Conservation (phyloP, 2,113 vertebrate genomes). For the Elaphurus davidianus region DNA sequence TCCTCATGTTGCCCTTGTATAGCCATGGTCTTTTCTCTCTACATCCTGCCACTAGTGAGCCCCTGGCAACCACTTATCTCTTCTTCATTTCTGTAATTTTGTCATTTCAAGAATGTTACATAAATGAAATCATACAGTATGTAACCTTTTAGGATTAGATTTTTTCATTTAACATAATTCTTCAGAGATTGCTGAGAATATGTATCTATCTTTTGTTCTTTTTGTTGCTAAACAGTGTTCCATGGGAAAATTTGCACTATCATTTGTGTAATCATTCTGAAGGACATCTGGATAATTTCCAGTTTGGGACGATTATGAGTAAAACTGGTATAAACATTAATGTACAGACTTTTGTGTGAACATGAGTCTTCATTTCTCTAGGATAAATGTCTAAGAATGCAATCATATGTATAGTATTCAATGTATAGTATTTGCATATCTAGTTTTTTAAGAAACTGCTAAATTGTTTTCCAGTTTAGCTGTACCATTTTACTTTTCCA, state of each 20-base stretch:
- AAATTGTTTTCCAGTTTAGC: neutral
- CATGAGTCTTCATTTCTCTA: neutral
- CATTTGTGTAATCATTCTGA: neutral
- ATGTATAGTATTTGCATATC: neutral
- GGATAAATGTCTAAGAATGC: neutral
- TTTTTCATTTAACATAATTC: neutral
- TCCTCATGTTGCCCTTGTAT: neutral
- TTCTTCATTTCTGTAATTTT: neutral
- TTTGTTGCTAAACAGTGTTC: neutral
- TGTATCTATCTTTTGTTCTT: neutral
- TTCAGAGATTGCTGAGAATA: neutral
- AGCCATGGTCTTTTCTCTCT: neutral
- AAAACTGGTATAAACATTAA: neutral
- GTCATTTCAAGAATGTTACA: neutral
- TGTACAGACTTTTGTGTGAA: neutral
- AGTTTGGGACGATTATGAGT: neutral
- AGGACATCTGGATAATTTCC: neutral
- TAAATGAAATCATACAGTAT: neutral
- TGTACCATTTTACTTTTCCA: neutral
- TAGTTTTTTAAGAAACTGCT: neutral
- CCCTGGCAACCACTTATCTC: neutral
- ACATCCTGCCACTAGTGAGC: neutral
- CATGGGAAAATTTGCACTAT: neutral
- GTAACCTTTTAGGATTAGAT: neutral
- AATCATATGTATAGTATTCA: neutral